Evolutionary conservation across 2,113 vertebrate species (phyloP), one percentile per base, ranked within the genome.

Genomic region (Tychaedon coryphoeus): DNA sequence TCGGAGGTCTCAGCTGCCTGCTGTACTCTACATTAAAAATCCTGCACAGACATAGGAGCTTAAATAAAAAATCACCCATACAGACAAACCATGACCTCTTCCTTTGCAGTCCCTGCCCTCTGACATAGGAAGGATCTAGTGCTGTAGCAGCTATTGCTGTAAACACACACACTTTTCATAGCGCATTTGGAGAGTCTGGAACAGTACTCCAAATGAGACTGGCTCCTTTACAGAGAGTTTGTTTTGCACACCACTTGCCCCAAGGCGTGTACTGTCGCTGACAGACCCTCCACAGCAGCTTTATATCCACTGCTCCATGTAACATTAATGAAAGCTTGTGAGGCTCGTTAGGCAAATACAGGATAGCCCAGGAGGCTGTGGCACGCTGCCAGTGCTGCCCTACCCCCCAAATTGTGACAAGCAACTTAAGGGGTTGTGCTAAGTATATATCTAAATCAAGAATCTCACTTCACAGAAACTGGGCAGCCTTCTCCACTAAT

Each of bases 341-440:
- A 65, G 31, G 28, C 50, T 90, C 1, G 0, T 85, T 53, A 76
- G 45, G 83, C 45, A 79, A 75, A 69, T 7, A 4, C 0, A 0
- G 28, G 50, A 34, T 3, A 79, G 58, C n/a, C 67, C 38, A 92
- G 48, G 29, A 88, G n/a, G 40, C 71, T 83, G 51, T 51, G 40
- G 34, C 56, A 31, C 14, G 15, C 48, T 69, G 53, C 26, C 48
- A 23, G 36, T 1, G 5, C 71, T 80, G 12, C 67, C n/a, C 29
- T 64, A 13, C 10, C 20, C 42, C 31, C 5, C 33, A 86, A 6
- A 73, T 6, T 0, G 0, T 70, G 45, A 38, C 54, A 62, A 73
- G 71, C 11, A 61, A 6, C 17, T 70, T 45, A 33, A 53, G 69
- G n/a, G 5, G 13, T 75, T 85, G 18, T n/a, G 16, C 38, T 74